Base-by-base conservation (phyloP, 2,888 invertebrate genomes). In the Sphinx pinastri region DNA sequence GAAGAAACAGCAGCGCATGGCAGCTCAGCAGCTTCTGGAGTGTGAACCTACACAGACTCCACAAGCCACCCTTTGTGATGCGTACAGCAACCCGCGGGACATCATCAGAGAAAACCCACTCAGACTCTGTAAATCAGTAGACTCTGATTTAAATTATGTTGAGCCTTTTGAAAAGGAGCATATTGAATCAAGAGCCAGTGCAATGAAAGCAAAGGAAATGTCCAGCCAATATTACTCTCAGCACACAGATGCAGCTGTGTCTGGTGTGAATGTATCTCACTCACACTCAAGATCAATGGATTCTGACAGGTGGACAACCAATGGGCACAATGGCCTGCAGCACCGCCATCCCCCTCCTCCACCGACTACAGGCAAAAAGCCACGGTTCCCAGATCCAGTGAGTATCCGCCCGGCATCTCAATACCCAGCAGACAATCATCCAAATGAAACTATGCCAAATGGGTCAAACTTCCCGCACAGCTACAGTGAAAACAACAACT, bases 111-210 rank as follows among this genome's bases (percentile, higher is more conserved):
- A 93, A 55, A 92, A 88, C 77, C 82, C 87, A 57, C 78, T 91
- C n/a, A 79, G 94, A 76, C 76, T 92, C 25, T 93, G 91, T 73
- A 94, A 94, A 77, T 94, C 94, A 71, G 94, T 94, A 14, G 94
- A 94, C 66, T 94, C 94, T 0, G 94, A 94, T 80, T 81, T 94
- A 69, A 89, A 94, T 77, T 94, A 94, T 82, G 93, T 94, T 55
- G 94, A 94, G 73, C 94, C 94, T 31, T 94, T 94, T 84, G 93
- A 94, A 74, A 93, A 94, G 71, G 94, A 94, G 76, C 88, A 89
- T 45, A 94, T 94, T 55, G 93, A 94, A 73, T 94, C 94, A 0
- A 93, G 90, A 84, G 88, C 91, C 19, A 92, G 90, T 86, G 94
- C 94, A n/a, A 74, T 93, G 38, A 85, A 92, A 72, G 88, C 91